A percentile compares a stretch with the other conserved stretches of the same genome.
Conservation (phyloP, 2,113 vertebrate genomes). For the Labrus mixtus region DNA sequence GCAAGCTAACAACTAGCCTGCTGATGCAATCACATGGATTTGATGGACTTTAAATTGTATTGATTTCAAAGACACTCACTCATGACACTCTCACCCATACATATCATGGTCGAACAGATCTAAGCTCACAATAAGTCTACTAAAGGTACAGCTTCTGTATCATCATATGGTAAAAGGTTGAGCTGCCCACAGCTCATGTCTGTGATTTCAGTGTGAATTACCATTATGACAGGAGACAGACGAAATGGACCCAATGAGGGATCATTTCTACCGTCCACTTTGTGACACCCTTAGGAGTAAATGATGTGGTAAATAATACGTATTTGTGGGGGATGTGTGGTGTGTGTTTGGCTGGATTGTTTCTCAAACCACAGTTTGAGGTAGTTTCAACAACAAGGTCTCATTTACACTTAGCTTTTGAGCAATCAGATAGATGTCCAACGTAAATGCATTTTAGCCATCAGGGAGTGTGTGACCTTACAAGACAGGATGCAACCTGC, state of each 20-base stretch:
- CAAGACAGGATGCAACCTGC: neutral
- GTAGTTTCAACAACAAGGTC: conserved; percentile 13
- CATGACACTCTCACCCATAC: too few relatives aligned
- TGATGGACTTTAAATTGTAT: too few relatives aligned
- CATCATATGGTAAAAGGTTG: too few relatives aligned
- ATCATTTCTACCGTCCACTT: neutral
- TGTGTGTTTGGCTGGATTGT: neutral
- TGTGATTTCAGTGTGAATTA: neutral
- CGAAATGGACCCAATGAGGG: neutral
- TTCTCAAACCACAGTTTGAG: neutral
- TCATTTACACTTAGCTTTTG: neutral
- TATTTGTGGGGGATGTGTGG: neutral
- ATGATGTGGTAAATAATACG: neutral
- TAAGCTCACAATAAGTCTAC: too few relatives aligned
- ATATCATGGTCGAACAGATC: too few relatives aligned
- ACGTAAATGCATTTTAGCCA: neutral
- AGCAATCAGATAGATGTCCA: neutral
- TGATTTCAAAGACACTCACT: too few relatives aligned
- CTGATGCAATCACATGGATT: too few relatives aligned
- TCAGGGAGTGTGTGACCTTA: neutral
- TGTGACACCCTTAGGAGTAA: too few relatives aligned
- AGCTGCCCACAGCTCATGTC: neutral
- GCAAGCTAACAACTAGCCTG: too few relatives aligned
- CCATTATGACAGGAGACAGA: neutral
- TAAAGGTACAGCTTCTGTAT: too few relatives aligned